Evolutionary conservation across 1,140 invertebrate species (phyloP).

Genomic region (Drosophila sechellia): DNA sequence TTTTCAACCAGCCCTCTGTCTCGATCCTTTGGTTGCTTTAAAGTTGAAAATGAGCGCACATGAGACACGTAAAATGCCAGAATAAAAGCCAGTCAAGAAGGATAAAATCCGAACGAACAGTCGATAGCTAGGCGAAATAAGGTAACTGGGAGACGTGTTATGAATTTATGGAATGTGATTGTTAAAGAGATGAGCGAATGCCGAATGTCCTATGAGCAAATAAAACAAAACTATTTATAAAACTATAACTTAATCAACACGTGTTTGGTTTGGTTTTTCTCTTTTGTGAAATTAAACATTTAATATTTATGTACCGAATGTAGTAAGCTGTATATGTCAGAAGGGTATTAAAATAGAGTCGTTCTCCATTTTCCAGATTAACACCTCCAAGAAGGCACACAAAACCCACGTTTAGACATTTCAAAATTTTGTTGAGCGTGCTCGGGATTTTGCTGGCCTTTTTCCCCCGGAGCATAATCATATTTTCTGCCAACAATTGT

Average conservation of each 20-base stretch:
- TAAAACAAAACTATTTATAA: neutral
- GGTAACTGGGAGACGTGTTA: constrained; percentile 58
- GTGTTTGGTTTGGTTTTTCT: neutral
- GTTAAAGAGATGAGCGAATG: neutral
- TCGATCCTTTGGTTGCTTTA: constrained; percentile 39
- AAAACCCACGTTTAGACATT: constrained; percentile 23
- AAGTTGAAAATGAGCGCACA: constrained; percentile 52
- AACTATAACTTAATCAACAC: neutral
- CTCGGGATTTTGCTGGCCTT: constrained; percentile 22
- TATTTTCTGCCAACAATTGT: constrained; percentile 73
- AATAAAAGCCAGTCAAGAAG: constrained; percentile 49
- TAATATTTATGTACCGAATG: no score
- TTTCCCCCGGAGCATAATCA: constrained; percentile 64
- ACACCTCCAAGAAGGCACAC: constrained; percentile 19
- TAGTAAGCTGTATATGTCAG: neutral
- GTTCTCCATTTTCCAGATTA: neutral
- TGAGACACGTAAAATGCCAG: constrained; percentile 40
- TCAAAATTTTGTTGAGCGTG: constrained; percentile 28
- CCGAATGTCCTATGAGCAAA: neutral
- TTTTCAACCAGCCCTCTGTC: constrained; percentile 51
- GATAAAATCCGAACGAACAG: constrained; percentile 54
- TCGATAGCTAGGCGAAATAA: constrained; percentile 30
- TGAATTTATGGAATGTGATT: constrained; percentile 47
- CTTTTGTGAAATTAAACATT: no score
- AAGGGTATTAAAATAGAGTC: constrained; percentile 1